phyloP scores from a whole-genome alignment of 2,797 vertebrate genomes.

The Leucoraja ocellata region DNA sequence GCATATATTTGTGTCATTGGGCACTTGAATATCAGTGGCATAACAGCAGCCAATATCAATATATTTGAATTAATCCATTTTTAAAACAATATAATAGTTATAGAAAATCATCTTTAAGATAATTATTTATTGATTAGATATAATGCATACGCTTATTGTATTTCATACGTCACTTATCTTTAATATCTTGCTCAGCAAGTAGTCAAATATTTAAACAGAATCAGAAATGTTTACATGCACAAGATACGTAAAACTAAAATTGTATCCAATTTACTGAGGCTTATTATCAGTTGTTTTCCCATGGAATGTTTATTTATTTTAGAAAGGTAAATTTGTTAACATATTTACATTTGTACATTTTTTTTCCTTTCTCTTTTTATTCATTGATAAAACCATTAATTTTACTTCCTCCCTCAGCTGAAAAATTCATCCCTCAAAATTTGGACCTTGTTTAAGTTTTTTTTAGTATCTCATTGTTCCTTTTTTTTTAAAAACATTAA shows the following conservation, averaged over 20 bases:
- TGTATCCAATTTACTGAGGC: background rate
- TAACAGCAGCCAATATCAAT: background rate
- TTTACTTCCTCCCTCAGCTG: background rate
- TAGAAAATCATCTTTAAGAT: background rate
- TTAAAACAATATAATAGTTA: background rate
- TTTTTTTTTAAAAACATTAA: background rate
- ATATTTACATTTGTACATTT: no score
- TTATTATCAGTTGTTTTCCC: background rate
- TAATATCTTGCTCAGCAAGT: background rate
- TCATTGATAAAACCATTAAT: background rate
- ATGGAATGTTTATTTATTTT: no score
- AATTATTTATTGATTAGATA: background rate
- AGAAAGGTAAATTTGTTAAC: no score
- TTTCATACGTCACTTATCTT: background rate
- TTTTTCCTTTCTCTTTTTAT: background rate
- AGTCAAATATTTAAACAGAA: background rate
- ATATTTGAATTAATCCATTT: background rate
- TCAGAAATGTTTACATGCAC: background rate
- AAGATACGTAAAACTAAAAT: background rate
- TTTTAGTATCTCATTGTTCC: no score
- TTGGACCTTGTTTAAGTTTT: no score
- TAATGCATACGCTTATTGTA: no score
- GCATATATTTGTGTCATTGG: background rate
- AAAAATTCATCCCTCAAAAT: background rate
- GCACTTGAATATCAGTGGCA: background rate